Percentiles rank a stretch among this genome's conserved stretches.
These are phyloP conservation scores for Bruchidius siliquastri DNA, from an alignment of 2,888 invertebrate genomes.

Conservation along the genomic window DNA sequence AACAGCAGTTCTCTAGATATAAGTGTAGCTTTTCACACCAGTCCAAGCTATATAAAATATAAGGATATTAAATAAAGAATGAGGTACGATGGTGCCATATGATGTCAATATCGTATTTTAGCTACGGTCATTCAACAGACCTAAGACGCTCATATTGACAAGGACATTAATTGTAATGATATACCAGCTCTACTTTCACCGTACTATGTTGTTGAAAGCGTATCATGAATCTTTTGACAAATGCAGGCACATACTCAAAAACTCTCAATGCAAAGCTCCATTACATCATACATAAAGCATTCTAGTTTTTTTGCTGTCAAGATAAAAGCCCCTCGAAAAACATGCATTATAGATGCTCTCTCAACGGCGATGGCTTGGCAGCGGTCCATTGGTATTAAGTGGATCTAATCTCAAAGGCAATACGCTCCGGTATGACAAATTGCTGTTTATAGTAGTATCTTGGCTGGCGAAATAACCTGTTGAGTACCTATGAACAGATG, in stretches of 20 bases:
- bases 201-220: background rate
- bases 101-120: too few species aligned
- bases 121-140: too few species aligned
- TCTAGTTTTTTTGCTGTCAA: background rate
- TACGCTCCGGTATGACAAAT: background rate
- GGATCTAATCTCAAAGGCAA: background rate
- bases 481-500: background rate
- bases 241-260: background rate
- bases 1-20: too few species aligned
- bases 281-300: background rate
- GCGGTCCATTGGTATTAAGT: background rate
- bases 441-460: background rate
- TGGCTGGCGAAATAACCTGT: background rate
- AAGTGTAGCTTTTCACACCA: too few species aligned
- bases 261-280: background rate
- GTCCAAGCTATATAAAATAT: too few species aligned
- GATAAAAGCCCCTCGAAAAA: background rate
- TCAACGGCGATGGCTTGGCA: background rate
- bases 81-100: too few species aligned
- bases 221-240: background rate
- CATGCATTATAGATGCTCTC: background rate
- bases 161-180: too few species aligned
- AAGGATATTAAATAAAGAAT: too few species aligned
- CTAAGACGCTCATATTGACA: too few species aligned
- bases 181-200: background rate